Evolutionary conservation across 2,113 vertebrate genomes (phyloP).

Genomic region (Neoarius graeffei): DNA sequence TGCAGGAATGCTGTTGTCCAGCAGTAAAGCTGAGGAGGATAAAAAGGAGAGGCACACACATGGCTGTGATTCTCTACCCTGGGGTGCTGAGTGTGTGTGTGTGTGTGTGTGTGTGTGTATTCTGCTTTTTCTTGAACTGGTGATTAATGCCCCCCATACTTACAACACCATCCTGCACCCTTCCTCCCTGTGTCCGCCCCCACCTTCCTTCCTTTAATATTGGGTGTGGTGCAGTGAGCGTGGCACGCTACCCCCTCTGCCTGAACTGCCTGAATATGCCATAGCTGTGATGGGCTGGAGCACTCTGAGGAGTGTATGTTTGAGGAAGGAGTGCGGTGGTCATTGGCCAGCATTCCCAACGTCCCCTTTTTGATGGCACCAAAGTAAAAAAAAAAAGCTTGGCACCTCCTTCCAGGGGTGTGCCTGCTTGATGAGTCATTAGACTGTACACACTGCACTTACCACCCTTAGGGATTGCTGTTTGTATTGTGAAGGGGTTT

Average conservation of each 20-base stretch:
- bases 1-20: slow-evolving; percentile 72
- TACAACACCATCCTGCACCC: slow-evolving; percentile 44
- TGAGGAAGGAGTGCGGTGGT: slow-evolving; percentile 52
- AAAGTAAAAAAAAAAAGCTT: slow-evolving; percentile 16
- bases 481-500: slow-evolving; percentile 77
- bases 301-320: slow-evolving; percentile 21
- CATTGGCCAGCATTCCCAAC: slow-evolving; percentile 8
- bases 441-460: slow-evolving; percentile 65
- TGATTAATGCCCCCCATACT: slow-evolving; percentile 70
- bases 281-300: background rate
- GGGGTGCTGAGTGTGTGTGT: background rate
- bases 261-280: background rate
- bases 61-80: slow-evolving; percentile 49
- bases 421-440: slow-evolving; percentile 63
- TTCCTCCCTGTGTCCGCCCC: slow-evolving; percentile 49
- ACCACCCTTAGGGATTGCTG: slow-evolving; percentile 77
- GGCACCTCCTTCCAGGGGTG: slow-evolving; percentile 49
- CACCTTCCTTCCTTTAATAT: slow-evolving; percentile 61
- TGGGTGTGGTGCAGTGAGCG: slow-evolving; percentile 54
- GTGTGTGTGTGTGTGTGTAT: slow-evolving; percentile 5
- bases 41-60: slow-evolving; percentile 37
- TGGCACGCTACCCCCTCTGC: slow-evolving; percentile 56
- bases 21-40: slow-evolving; percentile 47
- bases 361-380: background rate
- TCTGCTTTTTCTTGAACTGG: slow-evolving; percentile 67